Evolutionary conservation across 2,888 invertebrate genomes (phyloP), one percentile per base, ranked within the genome.

Genomic region (Cosmopolites sordidus): DNA sequence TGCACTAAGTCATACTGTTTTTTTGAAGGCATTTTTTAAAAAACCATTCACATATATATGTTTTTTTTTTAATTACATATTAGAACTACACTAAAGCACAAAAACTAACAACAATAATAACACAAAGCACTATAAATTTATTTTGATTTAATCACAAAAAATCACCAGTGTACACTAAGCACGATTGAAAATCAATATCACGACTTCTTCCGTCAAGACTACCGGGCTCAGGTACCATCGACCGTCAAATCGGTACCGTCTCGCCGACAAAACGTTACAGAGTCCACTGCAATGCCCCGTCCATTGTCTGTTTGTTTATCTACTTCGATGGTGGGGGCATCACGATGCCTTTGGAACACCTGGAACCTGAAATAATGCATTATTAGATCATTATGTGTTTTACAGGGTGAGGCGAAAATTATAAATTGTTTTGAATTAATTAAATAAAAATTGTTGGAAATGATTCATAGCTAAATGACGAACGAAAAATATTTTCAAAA

Each of bases 1-100:
- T 92, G 89, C 69, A 98, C 96, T 76, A 95, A 82, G 77, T 96
- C 91, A 80, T 97, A 97, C 69, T 86, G 85, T 75, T 88, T 89
- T 75, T 88, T 89, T 69, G 90, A 88, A 72, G 90, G 89, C 90
- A 91, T 91, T 53, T 55, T 60, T 16, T 47, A 2, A 40, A 12
- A n/a, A 22, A 47, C 16, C 47, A 39, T 39, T 27, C 43, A 38
- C 38, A 22, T 8, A 5, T 8, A 3, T 8, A 22, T 8, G 22
- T 3, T 3, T 22, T 8, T 22, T 22, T 3, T 33, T 16, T 41
- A 14, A 37, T 38, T 45, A 38, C 45, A 45, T 18, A 45, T 18
- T 38, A 33, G 17, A 45, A 11, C 45, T 45, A 3, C 22, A 22
- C 22, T 22, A 22, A 5, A 22, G 22, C 22, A 22, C 22, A 22